phyloP scores from a whole-genome alignment of 2,888 invertebrate species.

The Dolichopus griseipennis region DNA sequence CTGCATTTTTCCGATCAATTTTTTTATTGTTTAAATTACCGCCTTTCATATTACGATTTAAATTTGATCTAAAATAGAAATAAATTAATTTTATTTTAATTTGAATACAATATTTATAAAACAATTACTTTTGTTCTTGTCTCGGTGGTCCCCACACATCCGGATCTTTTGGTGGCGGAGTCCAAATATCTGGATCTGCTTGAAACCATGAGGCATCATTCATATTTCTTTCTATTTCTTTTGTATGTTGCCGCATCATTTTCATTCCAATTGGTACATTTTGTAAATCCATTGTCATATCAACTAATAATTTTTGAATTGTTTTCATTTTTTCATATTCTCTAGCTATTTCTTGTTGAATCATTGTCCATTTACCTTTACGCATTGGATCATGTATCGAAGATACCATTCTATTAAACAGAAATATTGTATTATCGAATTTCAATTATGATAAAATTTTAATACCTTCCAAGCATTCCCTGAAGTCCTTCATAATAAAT shows the following conservation, averaged over 20 bases:
- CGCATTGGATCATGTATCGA: slow-evolving; percentile 71
- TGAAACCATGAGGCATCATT: slow-evolving; percentile 48
- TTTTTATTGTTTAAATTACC: slow-evolving; percentile 11
- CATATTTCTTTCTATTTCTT: slow-evolving; percentile 26
- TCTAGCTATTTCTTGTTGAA: slow-evolving; percentile 76
- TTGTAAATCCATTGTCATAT: slow-evolving; percentile 42
- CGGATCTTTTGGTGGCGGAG: slow-evolving; percentile 59
- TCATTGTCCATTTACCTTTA: slow-evolving; percentile 85
- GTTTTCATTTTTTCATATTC: slow-evolving; percentile 89
- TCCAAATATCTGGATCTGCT: slow-evolving; percentile 73
- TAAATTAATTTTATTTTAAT: background rate
- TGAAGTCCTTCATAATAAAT: slow-evolving; percentile 90
- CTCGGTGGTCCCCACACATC: slow-evolving; percentile 84
- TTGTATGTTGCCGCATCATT: slow-evolving; percentile 34
- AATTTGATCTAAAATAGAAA: background rate
- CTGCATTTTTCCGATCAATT: slow-evolving; percentile 11
- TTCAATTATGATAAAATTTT: background rate
- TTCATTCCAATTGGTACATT: slow-evolving; percentile 45
- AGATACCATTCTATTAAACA: slow-evolving; percentile 54
- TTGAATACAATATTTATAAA: background rate
- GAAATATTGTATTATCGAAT: background rate
- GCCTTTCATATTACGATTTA: background rate
- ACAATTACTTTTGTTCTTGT: slow-evolving; percentile 43
- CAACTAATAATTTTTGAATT: slow-evolving; percentile 40
- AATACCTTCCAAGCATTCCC: slow-evolving; percentile 67